phyloP scores from a whole-genome alignment of 2,797 vertebrate species.

The Sebastes melanostomus region DNA sequence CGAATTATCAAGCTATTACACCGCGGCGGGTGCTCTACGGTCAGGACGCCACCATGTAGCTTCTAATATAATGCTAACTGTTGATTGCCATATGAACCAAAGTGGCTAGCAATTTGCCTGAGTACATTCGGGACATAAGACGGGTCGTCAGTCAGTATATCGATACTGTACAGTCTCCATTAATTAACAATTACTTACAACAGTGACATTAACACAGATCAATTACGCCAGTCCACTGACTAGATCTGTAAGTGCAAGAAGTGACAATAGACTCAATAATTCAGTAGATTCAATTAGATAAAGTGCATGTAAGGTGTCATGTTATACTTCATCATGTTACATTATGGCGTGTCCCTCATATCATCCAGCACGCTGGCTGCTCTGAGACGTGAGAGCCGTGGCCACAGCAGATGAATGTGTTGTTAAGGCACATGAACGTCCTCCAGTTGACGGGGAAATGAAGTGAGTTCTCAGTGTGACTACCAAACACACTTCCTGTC shows the following conservation, averaged over 20 bases:
- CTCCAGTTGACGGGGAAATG: slow-evolving; percentile 25
- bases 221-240: background rate
- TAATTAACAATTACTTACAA: background rate
- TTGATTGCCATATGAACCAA: background rate
- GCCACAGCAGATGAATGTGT: slow-evolving; percentile 11
- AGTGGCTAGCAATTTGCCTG: background rate
- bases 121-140: background rate
- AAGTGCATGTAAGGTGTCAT: slow-evolving; percentile 21
- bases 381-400: background rate
- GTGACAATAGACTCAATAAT: slow-evolving; percentile 27
- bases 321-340: slow-evolving; percentile 15
- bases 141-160: slow-evolving; percentile 1
- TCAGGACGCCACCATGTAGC: background rate
- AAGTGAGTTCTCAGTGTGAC: slow-evolving; percentile 28
- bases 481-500: slow-evolving; percentile 32
- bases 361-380: slow-evolving; percentile 4
- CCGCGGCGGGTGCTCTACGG: background rate
- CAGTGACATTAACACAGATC: slow-evolving; percentile 9
- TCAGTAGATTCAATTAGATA: slow-evolving; percentile 38
- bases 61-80: background rate
- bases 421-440: slow-evolving; percentile 35
- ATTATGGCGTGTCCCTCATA: slow-evolving; percentile 9
- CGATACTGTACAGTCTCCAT: background rate
- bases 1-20: background rate
- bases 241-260: slow-evolving; percentile 14